Evolutionary conservation across 2,797 vertebrate species (phyloP).

Genomic region (Adelosebastes latens): DNA sequence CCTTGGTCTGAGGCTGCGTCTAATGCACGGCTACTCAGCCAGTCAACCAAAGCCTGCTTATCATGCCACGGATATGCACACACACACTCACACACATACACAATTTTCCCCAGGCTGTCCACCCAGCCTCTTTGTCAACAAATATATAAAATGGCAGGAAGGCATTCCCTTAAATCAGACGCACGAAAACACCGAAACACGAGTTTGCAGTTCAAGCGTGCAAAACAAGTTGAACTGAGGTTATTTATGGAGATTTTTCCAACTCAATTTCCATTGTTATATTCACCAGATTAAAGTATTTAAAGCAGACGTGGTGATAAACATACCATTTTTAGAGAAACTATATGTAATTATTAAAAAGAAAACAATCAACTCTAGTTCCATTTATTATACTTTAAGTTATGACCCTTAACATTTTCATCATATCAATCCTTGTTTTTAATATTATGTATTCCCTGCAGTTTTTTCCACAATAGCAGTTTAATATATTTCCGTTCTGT

Average conservation of each 20-base stretch:
- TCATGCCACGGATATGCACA: constrained; percentile 50
- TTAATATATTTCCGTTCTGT: background rate
- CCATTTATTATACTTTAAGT: background rate
- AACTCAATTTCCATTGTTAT: background rate
- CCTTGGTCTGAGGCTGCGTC: constrained; percentile 39
- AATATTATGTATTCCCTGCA: background rate
- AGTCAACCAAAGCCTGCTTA: constrained; percentile 68
- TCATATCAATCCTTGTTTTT: background rate
- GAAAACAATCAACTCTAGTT: background rate
- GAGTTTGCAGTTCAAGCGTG: background rate
- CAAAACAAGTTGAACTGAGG: background rate
- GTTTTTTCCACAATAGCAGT: background rate
- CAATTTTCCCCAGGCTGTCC: constrained; percentile 17
- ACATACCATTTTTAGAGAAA: background rate
- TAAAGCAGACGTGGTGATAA: background rate
- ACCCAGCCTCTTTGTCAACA: constrained; percentile 33
- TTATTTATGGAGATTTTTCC: background rate
- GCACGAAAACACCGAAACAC: background rate
- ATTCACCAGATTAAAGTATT: background rate
- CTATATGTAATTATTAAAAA: background rate
- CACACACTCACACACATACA: constrained; percentile 1
- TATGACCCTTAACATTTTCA: background rate
- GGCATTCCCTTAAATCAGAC: background rate
- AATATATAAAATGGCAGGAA: constrained; percentile 19
- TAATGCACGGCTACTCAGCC: constrained; percentile 58